These are phyloP conservation scores for Sitobion miscanthi DNA, from an alignment of 1,140 invertebrate genomes.

Conservation along the genomic window DNA sequence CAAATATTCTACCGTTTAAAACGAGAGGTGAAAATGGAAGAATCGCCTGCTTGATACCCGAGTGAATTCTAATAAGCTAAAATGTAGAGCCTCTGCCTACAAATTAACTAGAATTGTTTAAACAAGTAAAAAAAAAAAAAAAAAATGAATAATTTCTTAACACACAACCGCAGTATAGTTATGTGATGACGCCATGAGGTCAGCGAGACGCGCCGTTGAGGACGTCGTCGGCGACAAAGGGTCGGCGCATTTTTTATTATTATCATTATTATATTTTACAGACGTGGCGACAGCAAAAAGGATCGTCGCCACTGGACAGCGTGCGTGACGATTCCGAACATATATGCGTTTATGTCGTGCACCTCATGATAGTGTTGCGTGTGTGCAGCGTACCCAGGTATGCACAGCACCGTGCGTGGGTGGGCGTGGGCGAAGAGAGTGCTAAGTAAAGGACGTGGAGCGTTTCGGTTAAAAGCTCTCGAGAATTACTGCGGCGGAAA, in stretches of 20 bases:
- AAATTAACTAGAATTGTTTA: not conserved
- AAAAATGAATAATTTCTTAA: too few relatives aligned
- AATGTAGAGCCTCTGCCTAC: too few relatives aligned
- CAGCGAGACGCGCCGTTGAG: not conserved
- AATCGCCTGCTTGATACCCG: too few relatives aligned
- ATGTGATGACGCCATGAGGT: not conserved
- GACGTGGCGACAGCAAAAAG: not conserved
- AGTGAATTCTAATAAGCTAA: too few relatives aligned
- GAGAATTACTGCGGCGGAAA: conserved; percentile 33
- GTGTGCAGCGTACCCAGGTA: not conserved
- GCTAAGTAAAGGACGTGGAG: conserved; percentile 7
- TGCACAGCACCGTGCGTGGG: not conserved
- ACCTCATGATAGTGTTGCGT: not conserved
- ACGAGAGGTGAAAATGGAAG: too few relatives aligned
- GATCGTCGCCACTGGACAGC: not conserved
- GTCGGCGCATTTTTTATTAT: not conserved
- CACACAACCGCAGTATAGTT: not conserved
- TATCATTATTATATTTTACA: not conserved
- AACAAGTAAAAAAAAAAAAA: not conserved
- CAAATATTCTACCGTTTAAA: too few relatives aligned
- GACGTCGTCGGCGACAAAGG: not conserved
- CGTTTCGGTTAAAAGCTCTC: conserved; percentile 27
- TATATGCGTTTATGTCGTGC: not conserved
- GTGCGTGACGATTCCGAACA: not conserved
- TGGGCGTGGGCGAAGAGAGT: not conserved